Evolutionary conservation across 2,113 vertebrate genomes (phyloP), one percentile per base, ranked within the genome.

Genomic region (Leptodactylus fuscus): DNA sequence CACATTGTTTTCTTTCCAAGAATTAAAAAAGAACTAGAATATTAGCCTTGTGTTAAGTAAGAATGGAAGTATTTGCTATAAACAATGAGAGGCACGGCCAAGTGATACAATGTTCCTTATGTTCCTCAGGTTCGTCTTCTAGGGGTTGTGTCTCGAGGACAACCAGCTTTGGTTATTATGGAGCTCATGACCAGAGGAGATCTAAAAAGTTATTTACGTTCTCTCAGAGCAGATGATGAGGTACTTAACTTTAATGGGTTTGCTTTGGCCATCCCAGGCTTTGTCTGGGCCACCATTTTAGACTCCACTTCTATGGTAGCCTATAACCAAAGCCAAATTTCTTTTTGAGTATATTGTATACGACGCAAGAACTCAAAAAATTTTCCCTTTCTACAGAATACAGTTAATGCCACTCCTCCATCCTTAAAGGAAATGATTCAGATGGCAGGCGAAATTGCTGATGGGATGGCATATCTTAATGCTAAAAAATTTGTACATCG

Each of bases 401-500:
- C 93, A 75, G 92, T 91, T 0, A 93, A 92, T 34, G 88, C 92
- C 83, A 92, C 92, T 0, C 91, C 51, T 0, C 94, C 95, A 0
- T 91, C 90, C 0, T 90, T 96, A 5, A 87, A 81, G 75, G 92
- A 92, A 34, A 95, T 95, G 95, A 93, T 96, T 41, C 94, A 95
- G 90, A 96, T 96, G 95, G 94, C 95, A 0, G 95, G 95, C 0
- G 95, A 95, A 88, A 96, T 96, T 0, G 95, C 95, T 0, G 95
- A 96, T 0, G 95, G 95, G 78, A 96, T 96, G 95, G 95, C 95
- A 0, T 96, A 95, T 85, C 93, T 96, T 29, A 93, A 90, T 0
- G 94, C 94, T 87, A 95, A 95, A 48, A 96, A 96, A 87, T 96
- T 96, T 0, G 95, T 96, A 55, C 95, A 96, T 87, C 90, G 95